Evolutionary conservation across 2,888 invertebrate genomes (phyloP), one percentile per base, ranked within the genome.

Genomic region (Rapana venosa): DNA sequence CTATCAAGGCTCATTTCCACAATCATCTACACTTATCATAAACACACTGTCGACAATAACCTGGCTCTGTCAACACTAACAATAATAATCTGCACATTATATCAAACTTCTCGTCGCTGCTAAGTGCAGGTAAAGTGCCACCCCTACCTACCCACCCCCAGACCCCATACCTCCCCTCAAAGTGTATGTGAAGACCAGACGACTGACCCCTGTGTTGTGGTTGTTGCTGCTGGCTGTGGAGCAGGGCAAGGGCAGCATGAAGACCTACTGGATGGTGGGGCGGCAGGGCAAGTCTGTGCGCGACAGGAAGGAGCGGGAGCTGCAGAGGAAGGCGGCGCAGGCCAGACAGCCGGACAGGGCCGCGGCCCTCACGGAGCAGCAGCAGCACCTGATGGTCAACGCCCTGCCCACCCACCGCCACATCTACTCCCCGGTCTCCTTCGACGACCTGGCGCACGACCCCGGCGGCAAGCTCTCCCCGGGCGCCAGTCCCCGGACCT

Each of bases 201-300:
- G n/a, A n/a, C n/a, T n/a, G n/a, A n/a, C n/a, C n/a, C n/a, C n/a
- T n/a, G n/a, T n/a, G n/a, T n/a, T n/a, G n/a, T n/a, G n/a, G n/a
- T n/a, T n/a, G n/a, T n/a, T n/a, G n/a, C n/a, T n/a, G n/a, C n/a
- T n/a, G n/a, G n/a, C 90, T 36, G 91, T 87, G 13, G 87, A 92
- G 35, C 90, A 95, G 95, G 95, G 95, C 6, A 94, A 94, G 88
- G 95, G 95, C 20, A 58, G 79, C 87, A 94, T 95, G 94, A 92
- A 91, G 81, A 95, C 95, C 0, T 95, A 93, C 91, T 95, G 95
- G 95, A 90, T 95, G 83, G 87, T 92, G 6, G 94, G 93, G 13
- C 91, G 91, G 1, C 89, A 88, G 6, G 91, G 91, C 22, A 58
- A 88, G 85, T 90, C 90, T 17, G 88, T 77, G 79, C 90, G 92